Evolutionary conservation across 2,797 vertebrate species (phyloP).

Genomic region (Botia almorhae): DNA sequence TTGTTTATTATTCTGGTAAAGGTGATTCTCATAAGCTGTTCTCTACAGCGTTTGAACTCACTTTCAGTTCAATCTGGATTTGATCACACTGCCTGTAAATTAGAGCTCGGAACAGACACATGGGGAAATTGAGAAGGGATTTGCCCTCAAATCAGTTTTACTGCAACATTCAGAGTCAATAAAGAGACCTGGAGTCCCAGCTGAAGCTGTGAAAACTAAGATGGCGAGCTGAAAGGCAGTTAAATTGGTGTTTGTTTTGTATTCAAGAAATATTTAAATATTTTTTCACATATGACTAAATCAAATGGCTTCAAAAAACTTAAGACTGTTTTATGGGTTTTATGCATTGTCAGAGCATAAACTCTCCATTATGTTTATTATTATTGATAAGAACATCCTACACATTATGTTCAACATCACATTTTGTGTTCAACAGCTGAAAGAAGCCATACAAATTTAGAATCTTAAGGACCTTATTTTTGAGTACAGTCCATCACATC

Average conservation of each 20-base stretch:
- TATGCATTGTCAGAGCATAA: background rate
- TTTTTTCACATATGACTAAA: too few relatives aligned
- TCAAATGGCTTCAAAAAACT: too few relatives aligned
- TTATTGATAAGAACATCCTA: background rate
- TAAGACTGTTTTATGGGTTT: background rate
- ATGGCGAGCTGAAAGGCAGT: background rate
- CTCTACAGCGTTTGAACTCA: constrained; percentile 18
- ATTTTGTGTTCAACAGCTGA: background rate
- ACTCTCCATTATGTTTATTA: too few relatives aligned
- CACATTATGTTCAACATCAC: background rate
- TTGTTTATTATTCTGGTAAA: constrained; percentile 3
- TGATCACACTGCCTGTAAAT: constrained; percentile 35
- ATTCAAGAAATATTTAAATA: constrained; percentile 1
- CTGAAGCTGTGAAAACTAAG: background rate
- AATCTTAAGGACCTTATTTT: background rate
- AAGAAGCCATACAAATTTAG: background rate
- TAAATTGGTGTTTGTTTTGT: background rate
- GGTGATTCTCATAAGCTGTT: constrained; percentile 17
- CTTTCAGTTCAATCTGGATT: constrained; percentile 35
- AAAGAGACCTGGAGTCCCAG: constrained; percentile 42
- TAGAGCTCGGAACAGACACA: constrained; percentile 31
- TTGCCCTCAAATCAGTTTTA: constrained; percentile 48
- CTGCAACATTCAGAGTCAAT: constrained; percentile 29
- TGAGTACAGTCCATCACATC: background rate
- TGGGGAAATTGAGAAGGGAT: constrained; percentile 27